Percentiles rank a stretch among this genome's conserved stretches.
Conservation (phyloP, 1,140 invertebrate species). For the Ganaspis sp. region DNA sequence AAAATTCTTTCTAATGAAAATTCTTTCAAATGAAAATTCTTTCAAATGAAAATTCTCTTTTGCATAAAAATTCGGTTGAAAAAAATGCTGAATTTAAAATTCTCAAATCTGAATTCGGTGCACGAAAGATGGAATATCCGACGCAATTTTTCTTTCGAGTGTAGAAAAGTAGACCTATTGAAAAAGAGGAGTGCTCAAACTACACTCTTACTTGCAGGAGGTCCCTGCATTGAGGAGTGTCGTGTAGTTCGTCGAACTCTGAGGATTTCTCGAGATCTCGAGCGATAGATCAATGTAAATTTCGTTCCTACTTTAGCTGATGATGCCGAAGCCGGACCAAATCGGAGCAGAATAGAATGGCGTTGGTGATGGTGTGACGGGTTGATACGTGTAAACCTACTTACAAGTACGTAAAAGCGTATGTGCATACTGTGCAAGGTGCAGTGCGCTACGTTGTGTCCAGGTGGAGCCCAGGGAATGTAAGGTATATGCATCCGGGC, state of each 20-base stretch:
- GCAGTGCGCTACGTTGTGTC: conserved; percentile 45
- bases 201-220: not conserved
- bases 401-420: conserved; percentile 4
- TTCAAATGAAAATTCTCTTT: no score
- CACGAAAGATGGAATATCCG: no score
- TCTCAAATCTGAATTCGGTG: no score
- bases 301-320: conserved; percentile 56
- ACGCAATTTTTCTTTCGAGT: no score
- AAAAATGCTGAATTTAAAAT: no score
- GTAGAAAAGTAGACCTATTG: not conserved
- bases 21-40: no score
- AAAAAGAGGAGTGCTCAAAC: not conserved
- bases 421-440: conserved; percentile 51
- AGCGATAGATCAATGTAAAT: conserved; percentile 61
- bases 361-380: conserved; percentile 50
- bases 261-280: conserved; percentile 56
- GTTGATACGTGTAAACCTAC: conserved; percentile 28
- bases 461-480: conserved; percentile 63
- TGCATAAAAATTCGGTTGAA: no score
- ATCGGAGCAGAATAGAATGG: conserved; percentile 57
- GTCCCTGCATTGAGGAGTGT: not conserved
- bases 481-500: conserved; percentile 71
- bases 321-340: conserved; percentile 48
- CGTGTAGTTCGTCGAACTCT: conserved; percentile 56
- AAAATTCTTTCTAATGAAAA: no score